Evolutionary conservation across 2,888 invertebrate species (phyloP), one percentile per base, ranked within the genome.

Genomic region (Dinocampus coccinellae): DNA sequence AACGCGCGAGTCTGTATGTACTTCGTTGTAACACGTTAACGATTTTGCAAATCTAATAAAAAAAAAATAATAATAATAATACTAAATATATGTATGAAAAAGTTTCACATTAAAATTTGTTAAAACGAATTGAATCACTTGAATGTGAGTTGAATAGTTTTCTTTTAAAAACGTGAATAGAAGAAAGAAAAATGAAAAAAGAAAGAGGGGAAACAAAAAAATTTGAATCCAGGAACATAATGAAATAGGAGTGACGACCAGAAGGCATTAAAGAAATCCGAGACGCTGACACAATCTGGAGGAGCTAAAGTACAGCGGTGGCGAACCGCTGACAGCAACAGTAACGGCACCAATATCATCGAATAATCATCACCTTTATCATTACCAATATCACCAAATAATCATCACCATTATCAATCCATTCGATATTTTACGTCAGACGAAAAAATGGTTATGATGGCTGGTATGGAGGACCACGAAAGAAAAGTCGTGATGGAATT

Each of bases 401-500:
- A n/a, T 39, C 47, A 47, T 47, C 42, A 42, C 4, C 42, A 42
- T n/a, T 16, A 47, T 47, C 20, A 73, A 76, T 69, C 76, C 69
- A 73, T 72, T 47, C 64, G 72, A 34, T 68, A 42, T 47, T 29
- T 16, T 57, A 66, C 57, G 71, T 67, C 78, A 79, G 78, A 78
- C 81, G 82, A 83, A 86, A 90, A 88, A 85, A 92, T 92, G 92
- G 92, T 92, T 90, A 92, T 91, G 88, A 92, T 93, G 92, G 93
- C 93, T 88, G 92, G 92, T 88, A 92, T 94, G 90, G 94, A 94
- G 88, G 95, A 95, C 85, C 94, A 94, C 89, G 95, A 96, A 89
- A 90, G 95, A 85, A 96, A 96, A 91, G 92, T 97, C 85, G 96
- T 98, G 79, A 92, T 95, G 88, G 98, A 98, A 89, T 98, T 98